phyloP scores from a whole-genome alignment of 2,797 vertebrate genomes.

The Clarias pachynema region DNA sequence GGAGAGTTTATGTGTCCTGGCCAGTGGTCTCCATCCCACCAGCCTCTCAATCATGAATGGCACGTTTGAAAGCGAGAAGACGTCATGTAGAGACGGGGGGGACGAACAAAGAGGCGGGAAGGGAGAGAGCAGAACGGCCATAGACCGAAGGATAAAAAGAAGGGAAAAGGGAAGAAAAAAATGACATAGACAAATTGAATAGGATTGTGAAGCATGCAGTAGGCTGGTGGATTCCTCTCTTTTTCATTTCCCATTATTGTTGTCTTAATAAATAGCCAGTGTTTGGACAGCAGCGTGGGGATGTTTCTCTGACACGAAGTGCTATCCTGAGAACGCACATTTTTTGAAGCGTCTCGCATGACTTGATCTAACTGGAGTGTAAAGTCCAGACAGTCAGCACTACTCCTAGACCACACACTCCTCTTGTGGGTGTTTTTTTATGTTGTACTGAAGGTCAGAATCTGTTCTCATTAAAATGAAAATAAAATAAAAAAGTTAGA shows the following conservation, averaged over 20 bases:
- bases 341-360: conserved; percentile 78
- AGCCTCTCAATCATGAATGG: conserved; percentile 69
- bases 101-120: neutral
- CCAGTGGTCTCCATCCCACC: conserved; percentile 63
- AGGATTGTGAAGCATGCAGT: conserved; percentile 63
- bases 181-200: neutral
- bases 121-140: neutral
- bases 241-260: conserved; percentile 72
- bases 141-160: neutral
- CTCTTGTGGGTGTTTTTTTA: conserved; percentile 12
- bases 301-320: conserved; percentile 58
- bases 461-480: neutral
- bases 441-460: neutral
- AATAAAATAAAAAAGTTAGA: neutral
- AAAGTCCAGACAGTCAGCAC: conserved; percentile 49
- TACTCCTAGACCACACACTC: conserved; percentile 40
- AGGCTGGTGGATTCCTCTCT: conserved; percentile 68
- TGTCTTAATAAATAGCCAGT: conserved; percentile 69
- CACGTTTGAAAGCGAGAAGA: conserved; percentile 65
- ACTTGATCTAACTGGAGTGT: conserved; percentile 71
- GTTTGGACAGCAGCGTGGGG: conserved; percentile 67
- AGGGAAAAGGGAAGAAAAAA: neutral
- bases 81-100: conserved; percentile 44
- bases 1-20: conserved; percentile 70
- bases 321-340: conserved; percentile 72